These are phyloP conservation scores for Mythimna pallens DNA, from an alignment of 2,888 invertebrate species.

Conservation along the genomic window DNA sequence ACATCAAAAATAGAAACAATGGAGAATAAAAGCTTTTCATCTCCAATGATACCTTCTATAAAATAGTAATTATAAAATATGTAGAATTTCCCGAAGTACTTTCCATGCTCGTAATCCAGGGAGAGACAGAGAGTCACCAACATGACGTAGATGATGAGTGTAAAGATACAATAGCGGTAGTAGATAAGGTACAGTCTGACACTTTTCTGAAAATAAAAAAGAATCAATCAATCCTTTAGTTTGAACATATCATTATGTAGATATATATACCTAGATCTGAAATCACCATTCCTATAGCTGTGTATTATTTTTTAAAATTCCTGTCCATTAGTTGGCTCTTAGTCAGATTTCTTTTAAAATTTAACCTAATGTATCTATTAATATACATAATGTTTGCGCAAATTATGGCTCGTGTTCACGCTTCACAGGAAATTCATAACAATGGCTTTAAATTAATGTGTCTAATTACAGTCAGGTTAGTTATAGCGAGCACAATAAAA, in stretches of 20 bases:
- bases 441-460: conserved; percentile 4
- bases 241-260: not conserved
- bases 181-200: conserved; percentile 12
- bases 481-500: not conserved
- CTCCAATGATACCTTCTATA: accelerated
- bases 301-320: not conserved
- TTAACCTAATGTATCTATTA: not conserved
- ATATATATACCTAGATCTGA: not conserved
- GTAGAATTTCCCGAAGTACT: conserved; percentile 3
- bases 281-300: not conserved
- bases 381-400: not conserved
- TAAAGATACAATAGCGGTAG: conserved; percentile 31
- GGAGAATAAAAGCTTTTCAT: not conserved
- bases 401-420: not conserved
- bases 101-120: accelerated
- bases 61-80: not conserved
- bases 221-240: not conserved
- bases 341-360: too few relatives aligned
- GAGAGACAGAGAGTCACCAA: not conserved
- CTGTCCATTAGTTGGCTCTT: not conserved
- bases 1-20: not conserved
- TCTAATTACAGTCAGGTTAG: not conserved
- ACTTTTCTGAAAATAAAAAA: conserved; percentile 38
- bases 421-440: conserved; percentile 28
- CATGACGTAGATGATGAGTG: conserved; percentile 9